These are phyloP conservation scores for Conops quadrifasciatus DNA, from an alignment of 2,888 invertebrate genomes.

Conservation along the genomic window DNA sequence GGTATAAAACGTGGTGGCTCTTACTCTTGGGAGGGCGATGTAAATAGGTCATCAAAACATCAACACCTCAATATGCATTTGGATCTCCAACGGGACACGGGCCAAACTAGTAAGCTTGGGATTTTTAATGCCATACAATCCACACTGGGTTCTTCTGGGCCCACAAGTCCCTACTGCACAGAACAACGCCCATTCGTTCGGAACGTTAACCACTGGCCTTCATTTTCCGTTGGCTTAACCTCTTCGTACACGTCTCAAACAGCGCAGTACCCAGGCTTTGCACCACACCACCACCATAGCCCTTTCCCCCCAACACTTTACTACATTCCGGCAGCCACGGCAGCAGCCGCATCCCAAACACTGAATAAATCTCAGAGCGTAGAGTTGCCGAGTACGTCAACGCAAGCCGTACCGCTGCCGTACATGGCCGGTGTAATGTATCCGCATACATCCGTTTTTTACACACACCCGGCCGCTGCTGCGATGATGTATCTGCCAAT, in stretches of 20 bases:
- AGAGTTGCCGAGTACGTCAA: slow-evolving; percentile 52
- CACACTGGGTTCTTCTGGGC: slow-evolving; percentile 37
- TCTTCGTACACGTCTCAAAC: slow-evolving; percentile 55
- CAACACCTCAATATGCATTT: slow-evolving; percentile 60
- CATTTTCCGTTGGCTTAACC: slow-evolving; percentile 68
- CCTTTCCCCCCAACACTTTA: slow-evolving; percentile 66
- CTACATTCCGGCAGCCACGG: slow-evolving; percentile 66
- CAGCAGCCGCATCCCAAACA: slow-evolving; percentile 36
- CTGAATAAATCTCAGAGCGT: slow-evolving; percentile 38
- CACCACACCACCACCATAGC: slow-evolving; percentile 63
- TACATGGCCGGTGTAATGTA: slow-evolving; percentile 73
- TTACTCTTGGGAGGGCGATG: slow-evolving; percentile 71
- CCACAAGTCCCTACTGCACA: slow-evolving; percentile 40
- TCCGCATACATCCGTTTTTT: slow-evolving; percentile 68
- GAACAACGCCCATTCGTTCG: slow-evolving; percentile 46
- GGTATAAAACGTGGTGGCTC: slow-evolving; percentile 73
- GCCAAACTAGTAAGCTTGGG: background rate
- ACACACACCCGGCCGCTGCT: slow-evolving; percentile 66
- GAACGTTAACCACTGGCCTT: slow-evolving; percentile 70
- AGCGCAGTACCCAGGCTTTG: slow-evolving; percentile 56
- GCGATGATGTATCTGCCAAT: slow-evolving; percentile 72
- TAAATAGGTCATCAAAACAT: slow-evolving; percentile 68
- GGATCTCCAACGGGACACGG: slow-evolving; percentile 44
- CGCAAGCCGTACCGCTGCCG: slow-evolving; percentile 67
- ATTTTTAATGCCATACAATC: slow-evolving; percentile 45